These are phyloP conservation scores for Stichodactyla helianthus DNA, from an alignment of 64 coral and sea anemone genomes.

Conservation along the genomic window DNA sequence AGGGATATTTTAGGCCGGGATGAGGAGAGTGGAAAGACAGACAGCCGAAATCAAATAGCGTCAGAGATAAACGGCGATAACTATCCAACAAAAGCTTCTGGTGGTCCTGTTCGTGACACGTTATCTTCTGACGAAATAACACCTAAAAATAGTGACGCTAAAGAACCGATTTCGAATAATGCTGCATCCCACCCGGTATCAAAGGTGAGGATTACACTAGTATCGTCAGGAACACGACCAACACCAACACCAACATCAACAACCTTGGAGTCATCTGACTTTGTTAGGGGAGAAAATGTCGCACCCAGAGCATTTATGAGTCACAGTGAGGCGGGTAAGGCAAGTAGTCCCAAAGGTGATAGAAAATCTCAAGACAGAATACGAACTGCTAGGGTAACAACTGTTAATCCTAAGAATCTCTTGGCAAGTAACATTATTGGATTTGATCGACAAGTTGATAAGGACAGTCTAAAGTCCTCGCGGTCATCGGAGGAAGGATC, in stretches of 20 bases:
- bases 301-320: background rate
- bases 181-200: background rate
- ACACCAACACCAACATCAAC: background rate
- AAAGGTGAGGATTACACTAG: background rate
- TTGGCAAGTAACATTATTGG: background rate
- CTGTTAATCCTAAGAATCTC: background rate
- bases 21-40: background rate
- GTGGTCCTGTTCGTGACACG: background rate
- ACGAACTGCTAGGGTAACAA: background rate
- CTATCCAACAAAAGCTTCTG: background rate
- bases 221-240: slow-evolving; percentile 1
- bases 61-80: background rate
- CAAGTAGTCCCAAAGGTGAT: background rate
- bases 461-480: background rate
- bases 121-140: background rate
- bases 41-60: background rate
- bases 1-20: background rate
- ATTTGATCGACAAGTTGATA: background rate
- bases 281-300: background rate
- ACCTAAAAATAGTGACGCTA: background rate
- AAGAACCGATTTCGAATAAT: background rate
- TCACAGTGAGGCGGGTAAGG: background rate
- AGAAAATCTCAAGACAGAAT: background rate
- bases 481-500: background rate
- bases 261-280: background rate